phyloP scores from a whole-genome alignment of 2,797 vertebrate species.

The Tokudaia tokunoshimensis region DNA sequence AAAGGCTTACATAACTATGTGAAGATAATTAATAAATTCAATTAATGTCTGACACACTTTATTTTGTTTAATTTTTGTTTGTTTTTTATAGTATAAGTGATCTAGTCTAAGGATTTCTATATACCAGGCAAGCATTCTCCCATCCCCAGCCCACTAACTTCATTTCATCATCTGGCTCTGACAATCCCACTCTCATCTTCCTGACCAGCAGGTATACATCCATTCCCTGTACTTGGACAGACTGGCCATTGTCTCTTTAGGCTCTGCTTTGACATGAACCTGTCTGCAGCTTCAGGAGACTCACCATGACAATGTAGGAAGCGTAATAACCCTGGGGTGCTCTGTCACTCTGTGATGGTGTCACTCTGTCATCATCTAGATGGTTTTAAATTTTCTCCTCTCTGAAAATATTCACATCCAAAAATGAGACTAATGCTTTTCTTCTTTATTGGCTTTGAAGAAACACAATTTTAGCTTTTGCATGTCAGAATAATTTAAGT shows the following conservation, averaged over 20 bases:
- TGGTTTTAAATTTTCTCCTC: constrained; percentile 55
- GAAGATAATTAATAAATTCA: constrained; percentile 42
- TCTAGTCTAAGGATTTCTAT: too few species aligned
- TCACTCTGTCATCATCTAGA: not conserved
- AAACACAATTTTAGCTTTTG: constrained; percentile 69
- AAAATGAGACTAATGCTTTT: constrained; percentile 44
- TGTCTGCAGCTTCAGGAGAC: not conserved
- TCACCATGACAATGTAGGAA: constrained; percentile 33
- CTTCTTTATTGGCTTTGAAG: constrained; percentile 40
- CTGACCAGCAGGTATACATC: not conserved
- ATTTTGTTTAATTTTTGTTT: not conserved
- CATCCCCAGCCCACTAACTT: not conserved
- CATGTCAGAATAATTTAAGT: constrained; percentile 50
- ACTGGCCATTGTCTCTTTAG: not conserved
- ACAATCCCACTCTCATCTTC: not conserved
- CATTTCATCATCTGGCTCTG: not conserved
- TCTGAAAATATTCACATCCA: constrained; percentile 53
- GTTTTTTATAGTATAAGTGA: not conserved
- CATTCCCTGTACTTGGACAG: not conserved
- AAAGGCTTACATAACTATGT: not conserved
- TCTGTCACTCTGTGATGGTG: not conserved
- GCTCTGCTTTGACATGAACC: constrained; percentile 35
- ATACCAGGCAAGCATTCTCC: not conserved
- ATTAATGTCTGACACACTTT: not conserved
- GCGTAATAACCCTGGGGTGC: not conserved